phyloP scores from a whole-genome alignment of 2,797 vertebrate species.

The Galagoides demidoff region DNA sequence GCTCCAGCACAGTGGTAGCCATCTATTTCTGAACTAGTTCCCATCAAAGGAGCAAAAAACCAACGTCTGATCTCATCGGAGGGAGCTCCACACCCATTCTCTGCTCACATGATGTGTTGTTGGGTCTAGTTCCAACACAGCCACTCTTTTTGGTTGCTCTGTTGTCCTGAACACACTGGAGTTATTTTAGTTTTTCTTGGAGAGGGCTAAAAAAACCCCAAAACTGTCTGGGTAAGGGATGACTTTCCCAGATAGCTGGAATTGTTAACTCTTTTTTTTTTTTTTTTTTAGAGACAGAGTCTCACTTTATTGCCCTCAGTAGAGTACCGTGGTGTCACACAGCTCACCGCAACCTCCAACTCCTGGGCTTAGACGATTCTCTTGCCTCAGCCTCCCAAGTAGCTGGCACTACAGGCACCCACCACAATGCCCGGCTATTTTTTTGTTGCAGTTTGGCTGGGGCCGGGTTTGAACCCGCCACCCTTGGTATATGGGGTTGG shows the following conservation, averaged over 20 bases:
- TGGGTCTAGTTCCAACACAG: not conserved
- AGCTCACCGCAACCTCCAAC: too few species aligned
- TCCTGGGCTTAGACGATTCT: too few species aligned
- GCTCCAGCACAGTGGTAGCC: not conserved
- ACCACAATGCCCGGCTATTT: too few species aligned
- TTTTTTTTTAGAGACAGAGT: too few species aligned
- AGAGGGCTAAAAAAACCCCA: not conserved
- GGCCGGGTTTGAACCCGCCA: too few species aligned
- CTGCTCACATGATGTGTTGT: not conserved
- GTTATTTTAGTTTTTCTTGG: not conserved
- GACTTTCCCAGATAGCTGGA: not conserved
- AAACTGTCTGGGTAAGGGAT: not conserved
- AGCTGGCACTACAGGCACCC: too few species aligned
- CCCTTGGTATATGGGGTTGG: too few species aligned
- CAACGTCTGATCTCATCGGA: not conserved
- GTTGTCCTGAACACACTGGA: not conserved
- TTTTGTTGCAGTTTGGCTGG: too few species aligned
- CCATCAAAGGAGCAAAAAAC: not conserved
- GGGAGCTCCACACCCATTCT: accelerated
- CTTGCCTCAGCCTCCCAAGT: too few species aligned
- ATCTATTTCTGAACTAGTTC: not conserved
- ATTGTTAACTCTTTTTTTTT: not conserved
- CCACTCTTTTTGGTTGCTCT: not conserved
- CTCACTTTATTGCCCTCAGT: too few species aligned
- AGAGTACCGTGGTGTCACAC: too few species aligned